Evolutionary conservation across 2,888 invertebrate genomes (phyloP).

Genomic region (Nudaria mundana): DNA sequence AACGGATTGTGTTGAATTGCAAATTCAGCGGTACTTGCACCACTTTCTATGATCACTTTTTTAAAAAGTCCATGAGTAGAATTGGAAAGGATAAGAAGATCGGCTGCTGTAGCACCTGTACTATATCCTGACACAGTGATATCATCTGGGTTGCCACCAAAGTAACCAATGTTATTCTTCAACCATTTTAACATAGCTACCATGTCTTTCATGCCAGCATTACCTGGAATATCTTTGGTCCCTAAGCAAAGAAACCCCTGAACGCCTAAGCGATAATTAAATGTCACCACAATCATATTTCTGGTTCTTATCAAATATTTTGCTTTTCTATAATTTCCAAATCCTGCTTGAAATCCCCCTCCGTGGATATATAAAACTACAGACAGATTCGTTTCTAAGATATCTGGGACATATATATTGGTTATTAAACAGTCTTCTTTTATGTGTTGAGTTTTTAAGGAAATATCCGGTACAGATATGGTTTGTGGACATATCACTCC

Average conservation of each 20-base stretch:
- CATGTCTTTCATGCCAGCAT: constrained; percentile 5
- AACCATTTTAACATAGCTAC: constrained; percentile 3
- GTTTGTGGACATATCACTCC: constrained; percentile 23
- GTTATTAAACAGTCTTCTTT: constrained; percentile 2
- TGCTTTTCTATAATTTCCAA: neutral
- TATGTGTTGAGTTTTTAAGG: neutral
- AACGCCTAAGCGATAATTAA: constrained; percentile 4
- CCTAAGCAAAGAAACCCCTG: constrained; percentile 5
- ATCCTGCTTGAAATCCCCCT: constrained; percentile 1
- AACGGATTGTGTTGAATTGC: constrained; percentile 1
- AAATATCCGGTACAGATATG: neutral
- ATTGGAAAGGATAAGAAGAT: constrained; percentile 4
- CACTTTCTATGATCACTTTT: constrained; percentile 5
- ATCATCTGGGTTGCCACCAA: constrained; percentile 6
- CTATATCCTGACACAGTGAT: constrained; percentile 1
- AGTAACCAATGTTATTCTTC: neutral
- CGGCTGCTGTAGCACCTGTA: constrained; percentile 1
- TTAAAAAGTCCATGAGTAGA: neutral
- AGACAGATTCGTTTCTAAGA: neutral
- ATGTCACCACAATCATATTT: constrained; percentile 1
- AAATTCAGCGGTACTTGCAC: constrained; percentile 1
- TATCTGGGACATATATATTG: constrained; percentile 2
- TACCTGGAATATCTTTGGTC: constrained; percentile 3
- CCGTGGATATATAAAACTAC: constrained; percentile 4
- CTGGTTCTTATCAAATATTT: neutral